Percentiles rank a stretch among this genome's conserved stretches.
These are phyloP conservation scores for Phengaris arion DNA, from an alignment of 2,888 invertebrate species.

Conservation along the genomic window DNA sequence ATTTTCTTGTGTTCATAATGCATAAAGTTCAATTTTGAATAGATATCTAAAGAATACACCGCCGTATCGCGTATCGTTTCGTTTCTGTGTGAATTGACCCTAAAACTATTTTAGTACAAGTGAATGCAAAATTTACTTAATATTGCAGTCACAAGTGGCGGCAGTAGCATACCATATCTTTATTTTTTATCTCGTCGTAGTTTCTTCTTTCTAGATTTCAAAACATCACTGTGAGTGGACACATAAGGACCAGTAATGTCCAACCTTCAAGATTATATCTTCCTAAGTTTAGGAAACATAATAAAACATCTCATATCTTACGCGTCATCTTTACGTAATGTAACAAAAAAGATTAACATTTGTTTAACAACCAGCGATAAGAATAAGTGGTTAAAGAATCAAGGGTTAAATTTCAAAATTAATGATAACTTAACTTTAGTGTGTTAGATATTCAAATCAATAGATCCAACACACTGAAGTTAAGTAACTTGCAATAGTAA, in stretches of 20 bases:
- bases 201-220: not conserved
- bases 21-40: no score
- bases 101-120: no score
- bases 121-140: not conserved
- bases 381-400: not conserved
- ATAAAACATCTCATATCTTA: constrained; percentile 22
- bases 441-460: not conserved
- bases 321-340: constrained; percentile 21
- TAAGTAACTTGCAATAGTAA: no score
- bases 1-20: no score
- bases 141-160: not conserved
- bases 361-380: constrained; percentile 9
- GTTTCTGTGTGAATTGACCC: no score
- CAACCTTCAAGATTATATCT: not conserved
- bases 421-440: not conserved
- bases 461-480: no score
- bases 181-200: not conserved
- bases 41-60: no score
- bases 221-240: not conserved
- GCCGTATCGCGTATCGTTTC: no score
- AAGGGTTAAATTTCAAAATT: not conserved
- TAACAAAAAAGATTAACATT: constrained; percentile 17
- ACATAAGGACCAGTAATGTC: constrained; percentile 12
- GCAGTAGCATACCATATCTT: not conserved
- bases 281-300: not conserved